A percentile compares a stretch with the other conserved stretches of the same genome.
phyloP scores from a whole-genome alignment of 2,888 invertebrate genomes.

The Gari tellinella region DNA sequence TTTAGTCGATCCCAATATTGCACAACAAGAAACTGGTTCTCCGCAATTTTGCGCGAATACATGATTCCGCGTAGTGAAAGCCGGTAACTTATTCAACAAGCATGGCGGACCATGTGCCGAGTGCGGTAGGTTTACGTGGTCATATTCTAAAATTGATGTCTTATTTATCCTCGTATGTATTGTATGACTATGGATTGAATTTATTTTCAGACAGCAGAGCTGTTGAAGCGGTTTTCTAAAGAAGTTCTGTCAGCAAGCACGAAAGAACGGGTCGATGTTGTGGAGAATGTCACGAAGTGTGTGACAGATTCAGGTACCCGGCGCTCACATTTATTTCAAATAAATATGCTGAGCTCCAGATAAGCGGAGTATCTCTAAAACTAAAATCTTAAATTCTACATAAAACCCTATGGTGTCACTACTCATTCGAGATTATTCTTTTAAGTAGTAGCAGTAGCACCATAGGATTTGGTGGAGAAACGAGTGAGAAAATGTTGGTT shows the following conservation, averaged over 20 bases:
- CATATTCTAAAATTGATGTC: constrained; percentile 2
- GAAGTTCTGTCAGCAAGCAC: constrained; percentile 77
- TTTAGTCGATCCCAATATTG: too few species aligned
- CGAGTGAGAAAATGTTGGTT: too few species aligned
- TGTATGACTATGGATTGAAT: neutral
- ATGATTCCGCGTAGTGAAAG: too few species aligned
- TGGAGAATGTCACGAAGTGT: constrained; percentile 71
- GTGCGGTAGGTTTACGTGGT: constrained; percentile 62
- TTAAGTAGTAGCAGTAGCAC: too few species aligned
- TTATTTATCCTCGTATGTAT: constrained; percentile 1
- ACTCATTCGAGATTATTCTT: too few species aligned
- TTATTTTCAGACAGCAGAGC: constrained; percentile 71
- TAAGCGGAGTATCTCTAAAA: too few species aligned
- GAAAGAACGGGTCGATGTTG: constrained; percentile 71
- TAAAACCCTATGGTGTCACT: too few species aligned
- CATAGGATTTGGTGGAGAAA: too few species aligned
- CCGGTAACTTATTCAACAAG: constrained; percentile 60
- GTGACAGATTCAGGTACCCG: constrained; percentile 72
- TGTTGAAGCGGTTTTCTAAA: constrained; percentile 78
- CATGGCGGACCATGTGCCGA: constrained; percentile 76
- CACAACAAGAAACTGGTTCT: too few species aligned
- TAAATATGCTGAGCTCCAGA: too few species aligned
- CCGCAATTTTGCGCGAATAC: too few species aligned
- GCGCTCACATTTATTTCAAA: neutral
- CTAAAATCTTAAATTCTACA: too few species aligned